Base-by-base conservation (phyloP, 2,113 vertebrate genomes). In the Brachionichthys hirsutus region DNA sequence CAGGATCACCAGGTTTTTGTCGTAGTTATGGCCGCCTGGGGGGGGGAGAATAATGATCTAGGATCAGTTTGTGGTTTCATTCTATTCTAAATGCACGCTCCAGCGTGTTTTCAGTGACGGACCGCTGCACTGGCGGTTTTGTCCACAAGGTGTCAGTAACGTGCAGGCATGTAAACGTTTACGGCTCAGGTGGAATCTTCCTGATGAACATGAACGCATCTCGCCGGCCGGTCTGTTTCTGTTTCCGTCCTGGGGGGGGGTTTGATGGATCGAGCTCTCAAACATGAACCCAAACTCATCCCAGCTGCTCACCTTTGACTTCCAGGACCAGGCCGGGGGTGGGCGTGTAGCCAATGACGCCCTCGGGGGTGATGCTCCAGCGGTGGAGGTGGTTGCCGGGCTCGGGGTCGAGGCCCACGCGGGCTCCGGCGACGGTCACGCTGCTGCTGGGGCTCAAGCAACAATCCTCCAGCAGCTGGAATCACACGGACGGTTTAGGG, bases 271-370 rank as follows among this genome's bases (percentile, higher is more conserved):
- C 24, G 5, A 8, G 8, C 24, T 30, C 1, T 30, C 4, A 30
- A 30, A 45, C n/a, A 45, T 10, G 9, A 12, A 38, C 2, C 9
- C 10, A 38, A 38, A 7, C 44, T 36, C 44, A 17, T 38, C 17
- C n/a, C 41, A 41, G 52, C 3, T 16, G 58, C 89, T 95, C 84
- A 98, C 96, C 96, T 95, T 97, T 98, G 83, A 97, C 80, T 52
- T 98, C 95, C 85, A 98, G 88, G 71, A 95, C 93, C 70, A 97
- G 87, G 43, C 94, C 83, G 2, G 93, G 58, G 51, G 85, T 90
- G 67, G 89, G 36, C 41, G 84, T 90, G 89, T 90, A 93, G 13
- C 85, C 85, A 76, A 98, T 93, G 51, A 93, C 91, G 74, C 96
- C 94, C 1, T 95, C 91, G 0, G 93, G 87, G 62, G 89, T 92